Evolutionary conservation across 2,797 vertebrate genomes (phyloP).

Genomic region (Tamandua tetradactyla): DNA sequence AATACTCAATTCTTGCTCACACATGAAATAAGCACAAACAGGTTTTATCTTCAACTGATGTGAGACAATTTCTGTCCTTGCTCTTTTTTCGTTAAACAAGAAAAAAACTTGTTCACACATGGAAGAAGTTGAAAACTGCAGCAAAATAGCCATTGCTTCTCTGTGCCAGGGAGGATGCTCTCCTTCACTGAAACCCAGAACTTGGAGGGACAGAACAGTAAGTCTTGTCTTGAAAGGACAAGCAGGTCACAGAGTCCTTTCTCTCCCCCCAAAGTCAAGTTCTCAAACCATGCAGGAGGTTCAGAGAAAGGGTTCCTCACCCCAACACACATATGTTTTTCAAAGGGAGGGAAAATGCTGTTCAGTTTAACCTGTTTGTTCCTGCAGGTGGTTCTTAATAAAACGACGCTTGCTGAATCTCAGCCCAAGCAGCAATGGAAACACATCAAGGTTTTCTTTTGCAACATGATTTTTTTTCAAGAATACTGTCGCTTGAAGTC

Average conservation of each 20-base stretch:
- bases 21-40: background rate
- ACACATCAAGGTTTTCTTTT: background rate
- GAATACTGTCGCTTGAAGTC: constrained; percentile 3
- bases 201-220: background rate
- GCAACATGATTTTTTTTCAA: background rate
- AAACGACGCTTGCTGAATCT: background rate
- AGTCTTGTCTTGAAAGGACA: background rate
- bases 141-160: background rate
- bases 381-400: background rate
- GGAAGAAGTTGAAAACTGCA: background rate
- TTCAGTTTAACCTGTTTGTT: too few species aligned
- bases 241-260: background rate
- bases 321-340: rapidly evolving
- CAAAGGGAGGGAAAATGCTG: background rate
- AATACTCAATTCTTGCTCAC: background rate
- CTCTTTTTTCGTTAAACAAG: background rate
- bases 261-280: background rate
- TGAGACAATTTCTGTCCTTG: background rate
- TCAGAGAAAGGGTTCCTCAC: background rate
- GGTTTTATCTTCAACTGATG: constrained; percentile 10
- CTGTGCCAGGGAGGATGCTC: background rate
- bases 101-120: background rate
- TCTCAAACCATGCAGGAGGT: background rate
- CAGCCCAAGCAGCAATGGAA: background rate
- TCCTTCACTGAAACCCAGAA: background rate